Evolutionary conservation across 2,797 vertebrate species (phyloP).

Genomic region (Coendou prehensilis): DNA sequence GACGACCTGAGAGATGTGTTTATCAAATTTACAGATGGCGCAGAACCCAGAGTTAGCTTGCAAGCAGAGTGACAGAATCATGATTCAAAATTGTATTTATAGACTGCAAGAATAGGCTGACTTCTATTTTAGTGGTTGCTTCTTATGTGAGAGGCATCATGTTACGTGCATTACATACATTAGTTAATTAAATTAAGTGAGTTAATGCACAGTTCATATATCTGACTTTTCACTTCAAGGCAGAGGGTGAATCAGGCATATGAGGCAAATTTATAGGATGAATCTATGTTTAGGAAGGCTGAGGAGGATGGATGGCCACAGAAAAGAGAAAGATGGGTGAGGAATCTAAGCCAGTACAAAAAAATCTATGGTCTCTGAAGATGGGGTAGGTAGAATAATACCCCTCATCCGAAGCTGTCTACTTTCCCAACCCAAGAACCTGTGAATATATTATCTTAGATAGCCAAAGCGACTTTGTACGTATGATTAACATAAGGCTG

Average conservation of each 20-base stretch:
- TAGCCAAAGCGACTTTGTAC: neutral
- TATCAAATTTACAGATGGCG: conserved; percentile 71
- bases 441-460: neutral
- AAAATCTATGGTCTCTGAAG: neutral
- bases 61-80: conserved; percentile 62
- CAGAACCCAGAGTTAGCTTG: neutral
- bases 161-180: neutral
- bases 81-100: conserved; percentile 72
- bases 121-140: conserved; percentile 67
- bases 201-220: neutral
- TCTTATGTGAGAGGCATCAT: conserved; percentile 39
- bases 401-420: neutral
- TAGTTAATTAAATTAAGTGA: conserved; percentile 29
- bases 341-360: neutral
- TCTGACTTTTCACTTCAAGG: neutral
- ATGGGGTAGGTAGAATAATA: neutral
- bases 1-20: conserved; percentile 49
- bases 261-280: neutral
- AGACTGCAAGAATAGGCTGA: conserved; percentile 54
- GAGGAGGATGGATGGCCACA: neutral
- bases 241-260: neutral
- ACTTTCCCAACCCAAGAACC: neutral
- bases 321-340: neutral
- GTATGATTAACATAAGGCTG: neutral
- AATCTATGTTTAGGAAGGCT: neutral